These are phyloP conservation scores for Tokudaia tokunoshimensis DNA, from an alignment of 2,797 vertebrate species.

Conservation along the genomic window DNA sequence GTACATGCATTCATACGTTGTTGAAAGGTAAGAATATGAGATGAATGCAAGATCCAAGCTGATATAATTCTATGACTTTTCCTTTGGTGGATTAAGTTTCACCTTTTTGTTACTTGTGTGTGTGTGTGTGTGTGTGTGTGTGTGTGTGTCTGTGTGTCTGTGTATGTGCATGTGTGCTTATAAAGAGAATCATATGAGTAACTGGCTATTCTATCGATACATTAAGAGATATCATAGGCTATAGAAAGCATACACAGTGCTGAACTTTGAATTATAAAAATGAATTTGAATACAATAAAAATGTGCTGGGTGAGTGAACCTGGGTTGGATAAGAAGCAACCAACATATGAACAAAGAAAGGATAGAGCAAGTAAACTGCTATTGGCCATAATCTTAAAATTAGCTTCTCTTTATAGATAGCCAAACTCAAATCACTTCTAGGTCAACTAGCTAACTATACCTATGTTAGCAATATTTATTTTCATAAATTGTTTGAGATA, in stretches of 20 bases:
- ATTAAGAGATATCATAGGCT: background rate
- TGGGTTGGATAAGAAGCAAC: background rate
- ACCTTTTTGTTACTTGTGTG: background rate
- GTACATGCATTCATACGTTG: too few species aligned
- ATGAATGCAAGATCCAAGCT: background rate
- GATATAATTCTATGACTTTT: conserved; percentile 42
- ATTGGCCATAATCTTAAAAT: background rate
- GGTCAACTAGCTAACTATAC: background rate
- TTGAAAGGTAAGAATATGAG: background rate
- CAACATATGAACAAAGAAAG: background rate
- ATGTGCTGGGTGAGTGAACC: background rate
- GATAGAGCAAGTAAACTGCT: background rate
- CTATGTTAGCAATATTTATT: background rate
- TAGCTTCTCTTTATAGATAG: background rate
- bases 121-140: background rate
- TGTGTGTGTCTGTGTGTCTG: background rate
- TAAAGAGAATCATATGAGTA: background rate
- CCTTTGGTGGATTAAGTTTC: conserved; percentile 32
- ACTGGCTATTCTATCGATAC: conserved; percentile 12
- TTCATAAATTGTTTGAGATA: background rate
- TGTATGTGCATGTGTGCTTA: background rate
- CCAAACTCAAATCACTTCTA: background rate
- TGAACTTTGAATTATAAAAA: background rate
- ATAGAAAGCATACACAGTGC: background rate
- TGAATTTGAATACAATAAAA: background rate